These are phyloP conservation scores for Alectoris magna DNA, from an alignment of 2,797 vertebrate species.

Conservation along the genomic window DNA sequence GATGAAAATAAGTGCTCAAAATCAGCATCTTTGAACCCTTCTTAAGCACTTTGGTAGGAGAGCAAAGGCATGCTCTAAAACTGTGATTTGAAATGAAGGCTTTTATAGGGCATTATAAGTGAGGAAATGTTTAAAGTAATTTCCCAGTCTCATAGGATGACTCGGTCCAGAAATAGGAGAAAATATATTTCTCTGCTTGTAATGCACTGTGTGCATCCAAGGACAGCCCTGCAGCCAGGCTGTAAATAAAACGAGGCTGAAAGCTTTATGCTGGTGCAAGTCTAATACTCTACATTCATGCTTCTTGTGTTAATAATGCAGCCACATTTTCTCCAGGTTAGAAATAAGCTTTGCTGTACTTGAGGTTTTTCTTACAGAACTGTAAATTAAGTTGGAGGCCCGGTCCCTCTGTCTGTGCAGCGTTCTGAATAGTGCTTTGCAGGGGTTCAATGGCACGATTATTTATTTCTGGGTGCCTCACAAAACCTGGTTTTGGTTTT, in stretches of 20 bases:
- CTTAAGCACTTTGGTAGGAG: not conserved
- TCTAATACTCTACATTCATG: not conserved
- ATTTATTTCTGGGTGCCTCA: not conserved
- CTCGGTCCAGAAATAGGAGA: not conserved
- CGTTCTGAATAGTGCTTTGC: not conserved
- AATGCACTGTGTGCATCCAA: rapidly evolving
- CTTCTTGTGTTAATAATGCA: not conserved
- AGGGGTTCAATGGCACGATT: not conserved
- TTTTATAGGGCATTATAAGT: conserved; percentile 1
- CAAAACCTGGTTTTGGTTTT: not conserved
- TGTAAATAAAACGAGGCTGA: not conserved
- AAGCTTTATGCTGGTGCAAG: not conserved
- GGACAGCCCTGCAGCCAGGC: not conserved
- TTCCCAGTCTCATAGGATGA: not conserved
- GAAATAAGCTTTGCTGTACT: rapidly evolving
- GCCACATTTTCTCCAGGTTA: not conserved
- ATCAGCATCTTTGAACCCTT: not conserved
- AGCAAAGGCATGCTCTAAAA: not conserved
- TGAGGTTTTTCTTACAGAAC: not conserved
- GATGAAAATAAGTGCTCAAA: not conserved
- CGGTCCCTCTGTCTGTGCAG: not conserved
- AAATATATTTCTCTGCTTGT: not conserved
- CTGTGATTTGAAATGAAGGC: rapidly evolving
- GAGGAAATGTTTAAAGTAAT: not conserved
- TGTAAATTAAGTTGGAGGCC: rapidly evolving